A percentile compares a stretch with the other conserved stretches of the same genome.
phyloP scores from a whole-genome alignment of 1,140 invertebrate species.

The Wasmannia auropunctata region DNA sequence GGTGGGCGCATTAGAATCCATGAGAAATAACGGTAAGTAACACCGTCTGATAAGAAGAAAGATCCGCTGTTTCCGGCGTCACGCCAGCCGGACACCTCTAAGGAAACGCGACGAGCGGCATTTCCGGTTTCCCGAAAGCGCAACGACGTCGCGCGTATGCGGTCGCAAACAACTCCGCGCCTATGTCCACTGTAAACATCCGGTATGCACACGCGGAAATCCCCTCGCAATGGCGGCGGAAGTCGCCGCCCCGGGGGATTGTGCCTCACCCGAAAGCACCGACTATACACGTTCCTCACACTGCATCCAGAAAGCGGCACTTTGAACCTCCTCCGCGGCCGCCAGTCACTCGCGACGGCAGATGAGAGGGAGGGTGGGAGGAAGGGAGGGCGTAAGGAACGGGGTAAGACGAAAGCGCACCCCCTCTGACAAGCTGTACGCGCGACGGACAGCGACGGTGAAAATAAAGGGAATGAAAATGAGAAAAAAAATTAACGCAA shows the following conservation, averaged over 20 bases:
- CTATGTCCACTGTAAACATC: constrained; percentile 23
- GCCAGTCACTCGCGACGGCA: constrained; percentile 9
- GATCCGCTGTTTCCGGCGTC: neutral
- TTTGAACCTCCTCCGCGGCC: constrained; percentile 28
- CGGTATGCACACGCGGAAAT: constrained; percentile 19
- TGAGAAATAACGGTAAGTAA: neutral
- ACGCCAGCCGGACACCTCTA: constrained; percentile 4
- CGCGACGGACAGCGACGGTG: neutral
- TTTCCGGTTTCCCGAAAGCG: constrained; percentile 7
- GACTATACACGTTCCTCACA: constrained; percentile 19
- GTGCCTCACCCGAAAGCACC: constrained; percentile 32
- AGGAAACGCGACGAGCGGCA: constrained; percentile 30
- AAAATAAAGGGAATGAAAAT: neutral
- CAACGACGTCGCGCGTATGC: neutral
- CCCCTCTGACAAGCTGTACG: neutral
- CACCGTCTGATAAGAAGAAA: neutral
- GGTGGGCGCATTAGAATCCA: constrained; percentile 27
- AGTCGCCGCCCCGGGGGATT: constrained; percentile 1
- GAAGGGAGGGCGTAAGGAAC: neutral
- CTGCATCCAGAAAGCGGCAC: constrained; percentile 47
- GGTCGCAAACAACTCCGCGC: constrained; percentile 24
- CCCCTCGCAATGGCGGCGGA: neutral
- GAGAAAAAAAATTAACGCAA: neutral
- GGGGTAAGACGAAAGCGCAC: neutral
- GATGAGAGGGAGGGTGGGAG: neutral